Conservation (phyloP, 92 coral and sea anemone species). For the Phymanthus crucifer region DNA sequence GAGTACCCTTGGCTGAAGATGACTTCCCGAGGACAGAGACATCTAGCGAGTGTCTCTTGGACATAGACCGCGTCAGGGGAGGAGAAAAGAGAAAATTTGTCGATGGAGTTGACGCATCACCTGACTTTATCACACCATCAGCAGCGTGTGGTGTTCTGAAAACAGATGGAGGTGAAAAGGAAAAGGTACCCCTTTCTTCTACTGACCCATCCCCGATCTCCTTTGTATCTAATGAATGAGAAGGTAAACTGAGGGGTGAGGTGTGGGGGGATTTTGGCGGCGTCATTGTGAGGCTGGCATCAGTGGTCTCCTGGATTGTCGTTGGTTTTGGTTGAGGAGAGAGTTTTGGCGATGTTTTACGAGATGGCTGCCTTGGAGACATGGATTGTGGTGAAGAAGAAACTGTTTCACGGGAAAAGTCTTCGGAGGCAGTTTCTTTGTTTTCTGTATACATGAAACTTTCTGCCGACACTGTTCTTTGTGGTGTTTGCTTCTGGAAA, state of each 20-base stretch:
- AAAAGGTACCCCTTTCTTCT: conserved; percentile 36
- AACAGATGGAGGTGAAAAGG: conserved; percentile 74
- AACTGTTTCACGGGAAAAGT: background rate
- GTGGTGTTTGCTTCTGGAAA: background rate
- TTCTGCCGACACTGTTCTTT: background rate
- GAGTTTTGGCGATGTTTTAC: background rate
- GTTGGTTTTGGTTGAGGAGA: conserved; percentile 14
- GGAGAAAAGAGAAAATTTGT: conserved; percentile 82
- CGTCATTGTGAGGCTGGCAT: conserved; percentile 40
- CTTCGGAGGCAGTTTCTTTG: background rate
- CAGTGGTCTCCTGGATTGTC: background rate
- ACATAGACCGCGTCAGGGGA: conserved; percentile 90
- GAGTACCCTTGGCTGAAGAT: background rate
- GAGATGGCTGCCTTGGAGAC: background rate
- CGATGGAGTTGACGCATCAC: conserved; percentile 42
- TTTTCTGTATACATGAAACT: background rate
- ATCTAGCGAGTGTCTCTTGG: conserved; percentile 64
- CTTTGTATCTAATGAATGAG: conserved; percentile 6
- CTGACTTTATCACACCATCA: background rate
- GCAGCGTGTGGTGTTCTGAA: conserved; percentile 46
- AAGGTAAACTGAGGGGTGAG: background rate
- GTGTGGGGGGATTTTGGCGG: conserved; percentile 63
- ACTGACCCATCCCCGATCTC: background rate
- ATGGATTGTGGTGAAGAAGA: conserved; percentile 6
- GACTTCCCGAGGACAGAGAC: conserved; percentile 26